Conservation (phyloP, 2,113 vertebrate genomes). For the Recurvirostra avosetta region DNA sequence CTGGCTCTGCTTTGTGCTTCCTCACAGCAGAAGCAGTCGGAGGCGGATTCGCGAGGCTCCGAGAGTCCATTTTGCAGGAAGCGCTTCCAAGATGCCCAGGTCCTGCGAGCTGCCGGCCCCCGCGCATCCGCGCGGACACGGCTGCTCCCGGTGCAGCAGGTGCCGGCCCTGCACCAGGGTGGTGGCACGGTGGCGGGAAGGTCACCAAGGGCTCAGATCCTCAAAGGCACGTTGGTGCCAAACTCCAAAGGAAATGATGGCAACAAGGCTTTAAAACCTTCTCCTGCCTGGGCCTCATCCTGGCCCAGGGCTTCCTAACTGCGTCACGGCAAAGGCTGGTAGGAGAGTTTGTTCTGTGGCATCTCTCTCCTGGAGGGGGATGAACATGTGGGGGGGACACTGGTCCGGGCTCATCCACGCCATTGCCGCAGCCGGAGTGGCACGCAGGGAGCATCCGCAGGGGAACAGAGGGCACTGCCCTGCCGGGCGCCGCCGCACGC, state of each 20-base stretch:
- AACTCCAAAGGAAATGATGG: not conserved
- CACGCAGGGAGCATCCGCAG: accelerated
- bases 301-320: not conserved
- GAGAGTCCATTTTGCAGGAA: conserved; percentile 42
- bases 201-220: not conserved
- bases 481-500: accelerated
- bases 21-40: not conserved
- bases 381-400: accelerated
- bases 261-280: not conserved
- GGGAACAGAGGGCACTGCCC: not conserved
- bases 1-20: not conserved
- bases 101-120: not conserved
- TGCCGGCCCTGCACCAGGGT: not conserved
- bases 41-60: accelerated
- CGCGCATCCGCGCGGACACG: accelerated
- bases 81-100: not conserved
- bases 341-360: not conserved
- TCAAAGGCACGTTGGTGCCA: not conserved
- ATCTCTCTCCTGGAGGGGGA: not conserved
- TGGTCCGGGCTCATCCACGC: not conserved
- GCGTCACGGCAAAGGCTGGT: accelerated
- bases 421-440: not conserved
- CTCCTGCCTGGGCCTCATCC: not conserved
- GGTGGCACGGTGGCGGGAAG: not conserved
- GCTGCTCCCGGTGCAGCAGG: accelerated